Evolutionary conservation across 2,113 vertebrate genomes (phyloP).

Genomic region (Actinemys pallida): DNA sequence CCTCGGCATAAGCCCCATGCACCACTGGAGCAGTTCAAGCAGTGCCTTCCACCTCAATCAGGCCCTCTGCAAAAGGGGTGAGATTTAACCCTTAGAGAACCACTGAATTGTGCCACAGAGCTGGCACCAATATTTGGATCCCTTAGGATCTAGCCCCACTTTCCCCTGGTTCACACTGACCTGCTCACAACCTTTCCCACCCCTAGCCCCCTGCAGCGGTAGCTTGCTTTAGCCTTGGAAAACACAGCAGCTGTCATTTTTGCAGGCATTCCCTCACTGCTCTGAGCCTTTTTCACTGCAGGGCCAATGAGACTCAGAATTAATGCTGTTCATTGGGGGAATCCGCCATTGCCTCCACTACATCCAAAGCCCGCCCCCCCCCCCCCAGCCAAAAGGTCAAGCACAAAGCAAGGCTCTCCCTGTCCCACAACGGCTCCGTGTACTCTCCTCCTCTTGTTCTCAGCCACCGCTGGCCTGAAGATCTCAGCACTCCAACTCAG

Average conservation of each 20-base stretch:
- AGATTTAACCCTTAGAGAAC: not conserved
- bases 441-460: accelerated
- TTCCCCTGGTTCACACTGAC: not conserved
- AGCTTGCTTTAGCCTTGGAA: not conserved
- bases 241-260: not conserved
- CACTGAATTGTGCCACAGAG: not conserved
- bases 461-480: not conserved
- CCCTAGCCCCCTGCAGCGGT: not conserved
- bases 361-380: not conserved
- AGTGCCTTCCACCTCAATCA: not conserved
- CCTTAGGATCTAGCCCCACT: not conserved
- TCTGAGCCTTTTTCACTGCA: not conserved
- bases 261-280: not conserved
- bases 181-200: not conserved
- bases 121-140: not conserved
- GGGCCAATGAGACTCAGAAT: not conserved
- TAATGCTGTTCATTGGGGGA: not conserved
- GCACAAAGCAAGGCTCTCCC: not conserved
- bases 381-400: not conserved
- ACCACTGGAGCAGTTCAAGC: not conserved
- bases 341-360: not conserved
- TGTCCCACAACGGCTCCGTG: not conserved
- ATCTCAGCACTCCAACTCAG: not conserved
- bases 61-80: not conserved
- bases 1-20: not conserved